A percentile compares a stretch with the other conserved stretches of the same genome.
phyloP scores from a whole-genome alignment of 1,140 invertebrate genomes.

The Rhynchophorus ferrugineus region DNA sequence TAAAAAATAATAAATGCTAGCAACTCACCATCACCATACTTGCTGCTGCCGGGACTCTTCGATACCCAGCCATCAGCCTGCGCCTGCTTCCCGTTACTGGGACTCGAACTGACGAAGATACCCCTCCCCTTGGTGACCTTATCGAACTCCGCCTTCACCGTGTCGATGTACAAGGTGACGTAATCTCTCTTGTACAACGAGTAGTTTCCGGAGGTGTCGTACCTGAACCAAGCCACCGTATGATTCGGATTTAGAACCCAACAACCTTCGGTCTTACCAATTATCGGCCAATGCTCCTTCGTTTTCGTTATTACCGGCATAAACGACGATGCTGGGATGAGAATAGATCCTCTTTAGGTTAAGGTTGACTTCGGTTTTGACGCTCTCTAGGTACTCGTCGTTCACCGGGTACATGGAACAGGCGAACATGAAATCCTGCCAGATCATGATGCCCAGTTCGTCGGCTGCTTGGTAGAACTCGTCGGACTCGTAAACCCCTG shows the following conservation, averaged over 20 bases:
- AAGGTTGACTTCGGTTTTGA: constrained; percentile 71
- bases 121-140: constrained; percentile 47
- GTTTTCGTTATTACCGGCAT: constrained; percentile 98
- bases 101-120: constrained; percentile 78
- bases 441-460: constrained; percentile 72
- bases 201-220: constrained; percentile 53
- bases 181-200: constrained; percentile 72
- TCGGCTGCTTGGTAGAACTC: constrained; percentile 84
- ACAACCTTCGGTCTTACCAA: no score
- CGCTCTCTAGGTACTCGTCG: constrained; percentile 36
- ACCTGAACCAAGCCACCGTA: background rate
- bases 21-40: constrained; percentile 81
- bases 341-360: constrained; percentile 79
- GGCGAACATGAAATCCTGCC: constrained; percentile 98
- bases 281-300: constrained; percentile 79
- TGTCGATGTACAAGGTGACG: constrained; percentile 74
- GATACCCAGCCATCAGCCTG: constrained; percentile 66
- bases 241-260: background rate
- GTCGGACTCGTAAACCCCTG: constrained; percentile 88
- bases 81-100: constrained; percentile 78
- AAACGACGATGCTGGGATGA: constrained; percentile 82
- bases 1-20: no score
- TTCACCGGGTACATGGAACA: constrained; percentile 89
- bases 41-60: constrained; percentile 63
- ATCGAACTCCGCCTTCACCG: constrained; percentile 60